phyloP scores from a whole-genome alignment of 2,888 invertebrate genomes.

The Tiliacea citrago region DNA sequence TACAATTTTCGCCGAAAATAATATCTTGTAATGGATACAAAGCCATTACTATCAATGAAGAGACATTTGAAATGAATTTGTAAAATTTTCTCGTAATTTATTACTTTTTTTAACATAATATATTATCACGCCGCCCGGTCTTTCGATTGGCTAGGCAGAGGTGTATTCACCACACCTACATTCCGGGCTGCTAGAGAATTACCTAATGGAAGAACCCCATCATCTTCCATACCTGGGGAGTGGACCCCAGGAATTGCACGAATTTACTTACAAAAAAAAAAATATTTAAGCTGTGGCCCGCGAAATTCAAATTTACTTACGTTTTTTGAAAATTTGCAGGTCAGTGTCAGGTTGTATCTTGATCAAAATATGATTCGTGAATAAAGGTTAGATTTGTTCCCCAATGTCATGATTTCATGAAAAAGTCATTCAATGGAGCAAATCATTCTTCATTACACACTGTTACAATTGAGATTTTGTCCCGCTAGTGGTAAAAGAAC shows the following conservation, averaged over 20 bases:
- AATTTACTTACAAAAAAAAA: not conserved
- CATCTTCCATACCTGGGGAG: not conserved
- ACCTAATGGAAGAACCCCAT: not conserved
- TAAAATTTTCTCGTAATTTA: not conserved
- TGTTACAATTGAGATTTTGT: too few species aligned
- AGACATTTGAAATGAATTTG: constrained; percentile 23
- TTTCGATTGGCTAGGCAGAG: not conserved
- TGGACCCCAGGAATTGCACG: not conserved
- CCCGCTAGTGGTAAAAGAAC: too few species aligned
- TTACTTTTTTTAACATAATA: not conserved
- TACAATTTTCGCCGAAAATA: constrained; percentile 23
- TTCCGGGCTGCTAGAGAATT: not conserved
- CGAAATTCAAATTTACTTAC: too few species aligned
- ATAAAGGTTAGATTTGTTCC: too few species aligned
- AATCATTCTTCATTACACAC: too few species aligned
- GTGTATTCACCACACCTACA: not conserved
- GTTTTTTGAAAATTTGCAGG: too few species aligned
- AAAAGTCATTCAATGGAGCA: too few species aligned
- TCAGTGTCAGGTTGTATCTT: too few species aligned
- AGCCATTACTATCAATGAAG: constrained; percentile 22
- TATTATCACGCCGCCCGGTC: too few species aligned
- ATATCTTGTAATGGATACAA: constrained; percentile 40
- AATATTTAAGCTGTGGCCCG: too few species aligned
- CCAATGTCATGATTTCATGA: too few species aligned
- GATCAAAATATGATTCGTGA: too few species aligned